Percentiles rank a stretch among this genome's conserved stretches.
Evolutionary conservation across 2,113 vertebrate species (phyloP).

Genomic region (Eolophus roseicapilla): DNA sequence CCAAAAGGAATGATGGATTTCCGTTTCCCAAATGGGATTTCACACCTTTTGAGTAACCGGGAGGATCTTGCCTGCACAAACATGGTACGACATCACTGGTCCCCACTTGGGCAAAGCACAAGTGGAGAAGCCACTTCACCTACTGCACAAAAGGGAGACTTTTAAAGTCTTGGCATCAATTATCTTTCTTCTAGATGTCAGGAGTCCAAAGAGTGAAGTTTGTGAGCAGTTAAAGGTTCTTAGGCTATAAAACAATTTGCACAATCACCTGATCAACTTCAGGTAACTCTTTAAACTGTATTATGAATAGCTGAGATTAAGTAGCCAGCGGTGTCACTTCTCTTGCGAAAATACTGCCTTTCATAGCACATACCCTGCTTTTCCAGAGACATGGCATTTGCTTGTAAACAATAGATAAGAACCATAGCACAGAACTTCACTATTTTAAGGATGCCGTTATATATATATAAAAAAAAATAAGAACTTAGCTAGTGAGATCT

Average conservation of each 20-base stretch:
- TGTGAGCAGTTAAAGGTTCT: neutral
- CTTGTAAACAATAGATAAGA: conserved; percentile 19
- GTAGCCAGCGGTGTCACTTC: neutral
- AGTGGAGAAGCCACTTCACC: neutral
- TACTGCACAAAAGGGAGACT: neutral
- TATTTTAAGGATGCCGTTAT: neutral
- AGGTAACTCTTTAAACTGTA: neutral
- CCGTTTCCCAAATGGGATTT: neutral
- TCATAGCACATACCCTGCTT: neutral
- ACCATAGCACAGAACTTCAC: neutral
- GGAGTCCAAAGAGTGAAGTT: neutral
- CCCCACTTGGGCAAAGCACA: neutral
- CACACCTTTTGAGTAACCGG: neutral
- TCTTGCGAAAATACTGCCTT: neutral
- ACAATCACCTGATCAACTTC: neutral
- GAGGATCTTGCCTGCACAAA: neutral
- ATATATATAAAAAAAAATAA: neutral
- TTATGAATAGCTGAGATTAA: neutral
- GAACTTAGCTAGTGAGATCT: neutral
- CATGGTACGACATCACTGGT: neutral
- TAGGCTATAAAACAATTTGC: neutral
- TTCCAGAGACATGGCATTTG: neutral
- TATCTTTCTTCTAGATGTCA: neutral
- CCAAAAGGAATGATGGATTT: neutral
- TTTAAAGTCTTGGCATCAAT: neutral